These are phyloP conservation scores for Smittia sp. DNA, from an alignment of 2,888 invertebrate species.

Conservation along the genomic window DNA sequence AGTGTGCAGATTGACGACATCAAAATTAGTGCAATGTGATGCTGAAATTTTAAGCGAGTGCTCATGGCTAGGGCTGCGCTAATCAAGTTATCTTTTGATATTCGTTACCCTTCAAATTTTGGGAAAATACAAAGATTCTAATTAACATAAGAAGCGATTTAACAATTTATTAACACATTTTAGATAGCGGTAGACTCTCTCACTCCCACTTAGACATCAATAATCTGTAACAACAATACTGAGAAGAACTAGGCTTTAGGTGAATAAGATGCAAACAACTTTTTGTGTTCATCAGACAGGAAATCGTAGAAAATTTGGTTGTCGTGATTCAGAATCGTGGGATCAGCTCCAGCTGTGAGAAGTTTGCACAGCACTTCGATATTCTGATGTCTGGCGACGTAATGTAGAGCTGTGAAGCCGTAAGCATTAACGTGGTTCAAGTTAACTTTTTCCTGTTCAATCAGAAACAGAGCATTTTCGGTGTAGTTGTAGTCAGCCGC, in stretches of 20 bases:
- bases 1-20: conserved; percentile 51
- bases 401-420: neutral
- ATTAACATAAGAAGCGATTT: too few species aligned
- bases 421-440: neutral
- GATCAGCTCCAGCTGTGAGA: neutral
- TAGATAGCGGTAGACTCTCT: neutral
- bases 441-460: neutral
- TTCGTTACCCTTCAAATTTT: too few species aligned
- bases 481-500: neutral
- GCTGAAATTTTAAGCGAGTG: too few species aligned
- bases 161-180: neutral
- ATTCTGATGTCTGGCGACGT: neutral
- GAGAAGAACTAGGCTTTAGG: neutral
- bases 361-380: neutral
- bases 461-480: neutral
- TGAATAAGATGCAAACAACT: neutral
- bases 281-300: neutral
- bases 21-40: neutral
- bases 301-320: conserved; percentile 1
- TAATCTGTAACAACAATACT: neutral
- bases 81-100: too few species aligned
- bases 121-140: too few species aligned
- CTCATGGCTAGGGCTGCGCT: too few species aligned
- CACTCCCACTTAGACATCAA: too few species aligned
- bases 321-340: neutral